phyloP scores from a whole-genome alignment of 2,888 invertebrate species.

The Rotaria magnacalcarata region DNA sequence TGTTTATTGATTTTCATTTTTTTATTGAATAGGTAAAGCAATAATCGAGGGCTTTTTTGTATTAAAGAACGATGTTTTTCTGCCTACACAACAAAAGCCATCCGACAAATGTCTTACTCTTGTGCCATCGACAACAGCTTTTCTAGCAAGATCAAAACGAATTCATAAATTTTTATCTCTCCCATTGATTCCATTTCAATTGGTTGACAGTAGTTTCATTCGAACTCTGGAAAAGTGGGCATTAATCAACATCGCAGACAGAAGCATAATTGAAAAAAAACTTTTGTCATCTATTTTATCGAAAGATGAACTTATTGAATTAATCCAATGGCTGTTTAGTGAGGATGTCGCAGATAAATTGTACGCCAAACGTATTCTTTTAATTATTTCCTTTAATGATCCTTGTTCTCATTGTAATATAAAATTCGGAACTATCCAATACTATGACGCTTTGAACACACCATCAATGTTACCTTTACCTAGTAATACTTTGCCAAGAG shows the following conservation, averaged over 20 bases:
- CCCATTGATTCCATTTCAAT: not conserved
- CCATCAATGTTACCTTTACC: too few relatives aligned
- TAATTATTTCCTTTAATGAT: not conserved
- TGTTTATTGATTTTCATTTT: not conserved
- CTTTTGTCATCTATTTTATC: not conserved
- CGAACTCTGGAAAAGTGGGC: not conserved
- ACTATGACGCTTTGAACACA: too few relatives aligned
- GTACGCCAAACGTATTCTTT: not conserved
- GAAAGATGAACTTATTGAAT: not conserved
- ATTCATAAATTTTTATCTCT: not conserved
- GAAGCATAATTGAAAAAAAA: not conserved
- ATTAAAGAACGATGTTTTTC: not conserved
- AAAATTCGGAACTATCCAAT: too few relatives aligned
- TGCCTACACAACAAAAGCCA: not conserved
- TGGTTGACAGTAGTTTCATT: not conserved
- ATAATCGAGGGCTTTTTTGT: not conserved
- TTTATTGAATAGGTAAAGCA: not conserved
- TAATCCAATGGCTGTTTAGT: not conserved
- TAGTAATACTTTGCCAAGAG: too few relatives aligned
- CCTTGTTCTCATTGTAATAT: too few relatives aligned
- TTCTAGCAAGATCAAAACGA: not conserved
- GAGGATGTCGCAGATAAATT: not conserved
- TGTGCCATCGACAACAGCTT: not conserved
- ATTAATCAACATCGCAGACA: not conserved
- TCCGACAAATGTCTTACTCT: not conserved